phyloP scores from a whole-genome alignment of 2,888 invertebrate genomes.

The Shargacucullia verbasci region DNA sequence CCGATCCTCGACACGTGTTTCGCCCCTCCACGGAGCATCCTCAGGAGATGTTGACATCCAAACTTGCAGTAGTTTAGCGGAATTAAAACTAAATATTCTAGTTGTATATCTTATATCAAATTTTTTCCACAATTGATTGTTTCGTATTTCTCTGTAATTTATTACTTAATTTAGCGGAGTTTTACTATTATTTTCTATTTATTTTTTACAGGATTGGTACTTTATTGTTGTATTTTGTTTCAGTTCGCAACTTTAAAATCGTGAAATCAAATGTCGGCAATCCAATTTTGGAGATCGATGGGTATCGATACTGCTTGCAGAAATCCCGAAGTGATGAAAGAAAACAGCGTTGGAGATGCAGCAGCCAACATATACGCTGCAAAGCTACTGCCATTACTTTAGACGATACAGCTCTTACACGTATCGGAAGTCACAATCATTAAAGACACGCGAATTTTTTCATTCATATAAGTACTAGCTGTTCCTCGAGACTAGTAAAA shows the following conservation, averaged over 20 bases:
- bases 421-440: constrained; percentile 27
- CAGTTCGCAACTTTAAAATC: constrained; percentile 14
- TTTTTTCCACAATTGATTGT: too few relatives aligned
- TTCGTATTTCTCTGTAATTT: too few relatives aligned
- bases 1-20: too few relatives aligned
- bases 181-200: not conserved
- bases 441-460: too few relatives aligned
- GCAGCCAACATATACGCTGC: constrained; percentile 36
- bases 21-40: too few relatives aligned
- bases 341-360: constrained; percentile 45
- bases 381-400: constrained; percentile 41
- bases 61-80: too few relatives aligned
- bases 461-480: too few relatives aligned
- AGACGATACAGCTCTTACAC: constrained; percentile 25
- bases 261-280: constrained; percentile 27
- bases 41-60: too few relatives aligned
- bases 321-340: constrained; percentile 22
- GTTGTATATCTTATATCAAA: too few relatives aligned
- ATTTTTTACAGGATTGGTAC: not conserved
- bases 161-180: too few relatives aligned
- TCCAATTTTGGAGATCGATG: constrained; percentile 42
- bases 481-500: too few relatives aligned
- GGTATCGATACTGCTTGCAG: constrained; percentile 37
- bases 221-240: not conserved
- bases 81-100: too few relatives aligned